A percentile compares a stretch with the other conserved stretches of the same genome.
Conservation (phyloP, 2,888 invertebrate genomes). For the Oxyscelio sp. region DNA sequence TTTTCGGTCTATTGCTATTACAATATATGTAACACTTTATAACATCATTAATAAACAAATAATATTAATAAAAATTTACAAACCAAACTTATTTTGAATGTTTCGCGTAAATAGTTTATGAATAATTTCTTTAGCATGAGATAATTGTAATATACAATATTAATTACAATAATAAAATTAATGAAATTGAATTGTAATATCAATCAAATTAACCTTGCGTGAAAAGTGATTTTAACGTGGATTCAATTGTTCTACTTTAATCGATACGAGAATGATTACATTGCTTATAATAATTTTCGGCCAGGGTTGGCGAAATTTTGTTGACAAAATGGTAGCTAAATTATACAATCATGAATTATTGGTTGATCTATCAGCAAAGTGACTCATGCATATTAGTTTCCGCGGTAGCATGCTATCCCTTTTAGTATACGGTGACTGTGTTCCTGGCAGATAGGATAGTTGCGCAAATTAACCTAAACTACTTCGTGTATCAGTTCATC, state of each 20-base stretch:
- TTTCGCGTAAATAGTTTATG: too few relatives aligned
- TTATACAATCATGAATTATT: conserved; percentile 58
- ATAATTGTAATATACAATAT: too few relatives aligned
- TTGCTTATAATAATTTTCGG: conserved; percentile 3
- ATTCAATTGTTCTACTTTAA: neutral
- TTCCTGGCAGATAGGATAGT: conserved; percentile 36
- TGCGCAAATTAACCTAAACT: conserved; percentile 53
- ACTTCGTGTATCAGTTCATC: conserved; percentile 48
- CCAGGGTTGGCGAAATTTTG: conserved; percentile 16
- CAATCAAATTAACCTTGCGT: too few relatives aligned
- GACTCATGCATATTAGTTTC: conserved; percentile 61
- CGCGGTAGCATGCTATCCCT: conserved; percentile 40
- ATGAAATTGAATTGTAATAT: too few relatives aligned
- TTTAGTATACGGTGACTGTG: conserved; percentile 41
- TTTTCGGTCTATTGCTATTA: conserved; percentile 5
- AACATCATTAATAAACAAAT: conserved; percentile 2
- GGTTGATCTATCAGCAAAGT: conserved; percentile 53
- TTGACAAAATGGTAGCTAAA: conserved; percentile 43
- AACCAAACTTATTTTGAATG: neutral
- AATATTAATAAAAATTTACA: conserved; percentile 6
- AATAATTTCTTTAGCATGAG: too few relatives aligned
- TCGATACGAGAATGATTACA: neutral
- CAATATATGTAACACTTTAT: conserved; percentile 15
- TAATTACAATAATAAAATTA: too few relatives aligned
- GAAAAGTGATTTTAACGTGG: neutral